phyloP scores from a whole-genome alignment of 37 sponge, comb jelly and placozoan species.

The Sycon ciliatum region DNA sequence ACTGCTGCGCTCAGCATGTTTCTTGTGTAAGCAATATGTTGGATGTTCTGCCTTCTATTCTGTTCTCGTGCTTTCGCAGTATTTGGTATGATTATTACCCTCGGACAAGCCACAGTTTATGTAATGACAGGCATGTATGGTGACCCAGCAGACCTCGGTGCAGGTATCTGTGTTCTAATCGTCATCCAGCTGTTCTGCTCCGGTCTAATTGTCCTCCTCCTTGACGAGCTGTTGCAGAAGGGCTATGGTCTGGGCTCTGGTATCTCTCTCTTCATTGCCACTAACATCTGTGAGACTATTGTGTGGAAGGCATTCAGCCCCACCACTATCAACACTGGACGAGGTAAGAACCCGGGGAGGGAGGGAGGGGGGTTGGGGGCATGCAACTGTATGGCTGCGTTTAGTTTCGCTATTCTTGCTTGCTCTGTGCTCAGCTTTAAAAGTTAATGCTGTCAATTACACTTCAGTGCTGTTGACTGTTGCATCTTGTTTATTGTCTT shows the following conservation, averaged over 20 bases:
- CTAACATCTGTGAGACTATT: constrained; percentile 95
- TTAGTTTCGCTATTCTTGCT: background rate
- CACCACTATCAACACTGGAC: constrained; percentile 81
- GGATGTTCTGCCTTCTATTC: too few species aligned
- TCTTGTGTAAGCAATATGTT: too few species aligned
- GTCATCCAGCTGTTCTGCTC: constrained; percentile 80
- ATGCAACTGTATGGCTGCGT: too few species aligned
- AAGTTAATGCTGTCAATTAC: too few species aligned
- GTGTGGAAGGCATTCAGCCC: constrained; percentile 92
- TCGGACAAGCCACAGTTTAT: constrained; percentile 84
- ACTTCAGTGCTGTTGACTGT: too few species aligned
- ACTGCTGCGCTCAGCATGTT: too few species aligned
- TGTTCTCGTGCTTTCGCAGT: constrained; percentile 26
- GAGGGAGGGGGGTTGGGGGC: too few species aligned
- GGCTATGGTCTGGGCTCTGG: constrained; percentile 97
- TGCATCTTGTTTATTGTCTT: too few species aligned
- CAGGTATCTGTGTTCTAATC: constrained; percentile 80
- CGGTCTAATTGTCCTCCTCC: constrained; percentile 77
- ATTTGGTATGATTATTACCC: constrained; percentile 89
- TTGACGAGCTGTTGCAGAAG: constrained; percentile 95
- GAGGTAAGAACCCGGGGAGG: constrained; percentile 6
- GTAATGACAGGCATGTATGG: constrained; percentile 98
- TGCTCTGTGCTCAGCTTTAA: too few species aligned
- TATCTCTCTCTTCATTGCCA: constrained; percentile 91
- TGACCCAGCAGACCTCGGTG: constrained; percentile 70